Evolutionary conservation across 2,797 vertebrate species (phyloP).

Genomic region (Tympanoctomys barrerae): DNA sequence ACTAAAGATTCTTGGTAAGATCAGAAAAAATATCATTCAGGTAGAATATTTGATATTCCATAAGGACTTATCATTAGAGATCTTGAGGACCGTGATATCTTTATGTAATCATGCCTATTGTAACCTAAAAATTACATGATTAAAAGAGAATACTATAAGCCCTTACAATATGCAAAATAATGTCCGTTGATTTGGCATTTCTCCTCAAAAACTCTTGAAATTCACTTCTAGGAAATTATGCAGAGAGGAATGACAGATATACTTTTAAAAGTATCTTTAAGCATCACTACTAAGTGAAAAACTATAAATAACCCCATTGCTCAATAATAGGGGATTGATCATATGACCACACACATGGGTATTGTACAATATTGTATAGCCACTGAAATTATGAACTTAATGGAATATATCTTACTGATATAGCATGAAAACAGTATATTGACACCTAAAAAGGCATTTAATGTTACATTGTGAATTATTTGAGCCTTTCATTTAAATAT

Average conservation of each 20-base stretch:
- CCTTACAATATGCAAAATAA: slow-evolving; percentile 2
- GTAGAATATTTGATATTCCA: background rate
- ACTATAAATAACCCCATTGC: background rate
- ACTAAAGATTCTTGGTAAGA: slow-evolving; percentile 42
- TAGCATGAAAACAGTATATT: background rate
- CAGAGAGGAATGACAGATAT: background rate
- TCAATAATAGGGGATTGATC: background rate
- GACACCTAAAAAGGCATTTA: background rate
- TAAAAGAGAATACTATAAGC: background rate
- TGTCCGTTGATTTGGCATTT: background rate
- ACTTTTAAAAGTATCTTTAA: slow-evolving; percentile 37
- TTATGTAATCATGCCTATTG: background rate
- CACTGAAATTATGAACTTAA: background rate
- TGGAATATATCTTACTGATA: slow-evolving; percentile 1
- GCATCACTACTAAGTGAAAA: background rate
- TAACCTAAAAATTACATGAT: too few species aligned
- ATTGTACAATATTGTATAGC: background rate
- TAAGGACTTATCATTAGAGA: background rate
- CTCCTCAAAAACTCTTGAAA: slow-evolving; percentile 34
- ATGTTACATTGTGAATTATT: background rate
- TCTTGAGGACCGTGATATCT: background rate
- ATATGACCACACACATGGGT: background rate
- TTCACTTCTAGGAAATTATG: slow-evolving; percentile 41
- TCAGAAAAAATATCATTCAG: slow-evolving; percentile 27
- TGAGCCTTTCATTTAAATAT: background rate